A percentile compares a stretch with the other conserved stretches of the same genome.
Evolutionary conservation across 2,888 invertebrate genomes (phyloP).

Genomic region (Chydorus sphaericus): DNA sequence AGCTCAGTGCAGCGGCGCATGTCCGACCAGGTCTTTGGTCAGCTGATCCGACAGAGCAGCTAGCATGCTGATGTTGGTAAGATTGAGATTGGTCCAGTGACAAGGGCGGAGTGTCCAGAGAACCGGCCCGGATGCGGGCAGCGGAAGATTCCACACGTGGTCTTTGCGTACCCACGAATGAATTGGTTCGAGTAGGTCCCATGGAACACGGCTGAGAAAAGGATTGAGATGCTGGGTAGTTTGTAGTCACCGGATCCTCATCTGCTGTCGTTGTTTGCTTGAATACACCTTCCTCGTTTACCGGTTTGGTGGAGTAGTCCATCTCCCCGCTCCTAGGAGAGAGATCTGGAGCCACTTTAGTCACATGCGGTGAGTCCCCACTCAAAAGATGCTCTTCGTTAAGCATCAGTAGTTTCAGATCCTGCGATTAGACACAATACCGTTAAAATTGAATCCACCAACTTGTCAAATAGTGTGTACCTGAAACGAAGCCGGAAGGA

Average conservation of each 20-base stretch:
- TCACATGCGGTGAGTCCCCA: not conserved
- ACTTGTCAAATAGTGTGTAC: not conserved
- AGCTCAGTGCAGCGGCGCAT: not conserved
- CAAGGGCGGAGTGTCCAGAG: slow-evolving; percentile 22
- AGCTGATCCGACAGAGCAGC: slow-evolving; percentile 16
- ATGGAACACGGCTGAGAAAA: slow-evolving; percentile 8
- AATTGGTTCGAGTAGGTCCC: slow-evolving; percentile 13
- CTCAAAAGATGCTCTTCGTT: slow-evolving; percentile 16
- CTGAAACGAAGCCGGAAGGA: slow-evolving; percentile 35
- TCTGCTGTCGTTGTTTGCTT: not conserved
- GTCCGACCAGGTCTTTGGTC: not conserved
- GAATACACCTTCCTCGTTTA: not conserved
- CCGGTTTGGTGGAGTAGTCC: not conserved
- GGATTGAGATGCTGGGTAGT: not conserved
- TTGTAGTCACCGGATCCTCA: not conserved
- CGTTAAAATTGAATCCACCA: too few species aligned
- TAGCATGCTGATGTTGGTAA: not conserved
- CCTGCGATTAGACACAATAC: slow-evolving; percentile 14
- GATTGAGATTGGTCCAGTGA: not conserved
- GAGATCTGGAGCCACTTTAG: not conserved
- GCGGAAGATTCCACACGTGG: slow-evolving; percentile 14
- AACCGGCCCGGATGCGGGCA: slow-evolving; percentile 23
- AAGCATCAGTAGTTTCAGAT: slow-evolving; percentile 25
- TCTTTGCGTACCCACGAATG: slow-evolving; percentile 8
- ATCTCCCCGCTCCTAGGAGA: not conserved